phyloP scores from a whole-genome alignment of 1,140 invertebrate species.

The Drosophila athabasca region DNA sequence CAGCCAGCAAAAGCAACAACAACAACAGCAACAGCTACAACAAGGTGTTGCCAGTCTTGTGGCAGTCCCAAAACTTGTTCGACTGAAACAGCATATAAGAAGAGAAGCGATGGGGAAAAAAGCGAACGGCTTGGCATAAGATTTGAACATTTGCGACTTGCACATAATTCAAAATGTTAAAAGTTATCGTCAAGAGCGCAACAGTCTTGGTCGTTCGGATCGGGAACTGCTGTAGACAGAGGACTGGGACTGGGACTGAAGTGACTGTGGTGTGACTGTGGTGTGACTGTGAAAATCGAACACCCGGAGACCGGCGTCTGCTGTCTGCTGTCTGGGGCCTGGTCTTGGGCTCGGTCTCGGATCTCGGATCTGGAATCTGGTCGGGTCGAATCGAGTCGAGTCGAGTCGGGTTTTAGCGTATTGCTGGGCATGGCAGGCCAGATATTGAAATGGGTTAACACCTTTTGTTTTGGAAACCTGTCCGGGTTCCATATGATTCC shows the following conservation, averaged over 20 bases:
- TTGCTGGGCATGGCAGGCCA: too few relatives aligned
- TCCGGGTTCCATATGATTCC: conserved; percentile 48
- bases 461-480: conserved; percentile 65
- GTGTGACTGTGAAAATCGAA: conserved; percentile 15
- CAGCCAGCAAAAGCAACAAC: conserved; percentile 18
- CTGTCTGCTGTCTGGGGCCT: too few relatives aligned
- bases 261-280: not conserved
- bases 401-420: conserved; percentile 15
- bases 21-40: conserved; percentile 7
- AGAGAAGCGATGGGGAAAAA: conserved; percentile 30
- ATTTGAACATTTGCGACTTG: conserved; percentile 35
- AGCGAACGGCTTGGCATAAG: conserved; percentile 55
- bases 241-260: not conserved
- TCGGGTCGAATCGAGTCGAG: conserved; percentile 9
- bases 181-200: conserved; percentile 80
- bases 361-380: conserved; percentile 20
- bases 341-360: not conserved
- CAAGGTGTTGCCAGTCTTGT: conserved; percentile 50
- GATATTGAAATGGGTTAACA: conserved; percentile 76
- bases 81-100: conserved; percentile 26
- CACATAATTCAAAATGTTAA: conserved; percentile 82
- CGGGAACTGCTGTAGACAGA: not conserved
- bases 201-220: conserved; percentile 10
- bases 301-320: not conserved
- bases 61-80: conserved; percentile 69